phyloP scores from a whole-genome alignment of 2,113 vertebrate species.

The Phrynosoma blainvillii region DNA sequence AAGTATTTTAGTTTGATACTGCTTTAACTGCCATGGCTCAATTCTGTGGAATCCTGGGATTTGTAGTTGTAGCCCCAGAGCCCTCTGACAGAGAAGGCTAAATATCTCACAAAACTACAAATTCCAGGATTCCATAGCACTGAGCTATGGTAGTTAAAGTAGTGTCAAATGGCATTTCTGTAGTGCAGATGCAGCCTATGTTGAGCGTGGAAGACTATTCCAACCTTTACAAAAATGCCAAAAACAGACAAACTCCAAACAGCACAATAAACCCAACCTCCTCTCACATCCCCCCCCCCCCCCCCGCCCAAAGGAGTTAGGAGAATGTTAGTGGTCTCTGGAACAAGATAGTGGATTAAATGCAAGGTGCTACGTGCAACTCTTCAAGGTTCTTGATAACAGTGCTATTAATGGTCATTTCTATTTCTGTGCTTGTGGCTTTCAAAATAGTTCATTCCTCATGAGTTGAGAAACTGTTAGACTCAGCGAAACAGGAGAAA shows the following conservation, averaged over 20 bases:
- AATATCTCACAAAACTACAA: too few relatives aligned
- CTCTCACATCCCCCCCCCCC: too few relatives aligned
- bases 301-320: not conserved
- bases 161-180: too few relatives aligned
- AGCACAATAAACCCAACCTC: not conserved
- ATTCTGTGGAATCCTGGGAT: too few relatives aligned
- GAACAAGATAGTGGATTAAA: not conserved
- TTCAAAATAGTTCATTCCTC: conserved; percentile 55
- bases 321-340: not conserved
- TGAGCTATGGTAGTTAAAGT: too few relatives aligned
- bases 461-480: conserved; percentile 50
- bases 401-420: conserved; percentile 20
- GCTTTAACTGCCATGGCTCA: too few relatives aligned
- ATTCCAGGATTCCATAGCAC: too few relatives aligned
- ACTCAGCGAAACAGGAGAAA: conserved; percentile 9
- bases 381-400: not conserved
- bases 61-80: too few relatives aligned
- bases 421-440: conserved; percentile 40
- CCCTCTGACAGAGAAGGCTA: too few relatives aligned
- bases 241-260: not conserved
- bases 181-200: too few relatives aligned
- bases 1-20: too few relatives aligned
- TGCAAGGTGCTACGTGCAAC: not conserved
- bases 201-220: fast-evolving
- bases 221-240: not conserved